These are phyloP conservation scores for Clarias laeviceps DNA, from an alignment of 2,797 vertebrate species.

Conservation along the genomic window DNA sequence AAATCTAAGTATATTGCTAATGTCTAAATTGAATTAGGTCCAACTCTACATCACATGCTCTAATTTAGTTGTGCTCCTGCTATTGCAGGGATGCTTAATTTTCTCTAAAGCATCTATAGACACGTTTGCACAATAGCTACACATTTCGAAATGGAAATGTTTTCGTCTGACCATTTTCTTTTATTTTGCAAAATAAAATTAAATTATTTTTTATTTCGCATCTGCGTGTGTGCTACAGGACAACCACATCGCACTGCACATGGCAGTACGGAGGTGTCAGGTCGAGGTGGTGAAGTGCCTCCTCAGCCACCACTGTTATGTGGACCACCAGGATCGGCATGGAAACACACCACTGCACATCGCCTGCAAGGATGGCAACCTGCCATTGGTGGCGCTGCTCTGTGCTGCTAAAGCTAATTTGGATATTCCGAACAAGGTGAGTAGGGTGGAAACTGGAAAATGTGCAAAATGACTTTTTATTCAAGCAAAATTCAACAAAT, in stretches of 20 bases:
- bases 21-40: not conserved
- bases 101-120: not conserved
- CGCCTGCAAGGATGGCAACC: constrained; percentile 92
- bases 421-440: constrained; percentile 92
- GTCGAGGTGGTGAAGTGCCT: constrained; percentile 91
- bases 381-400: constrained; percentile 83
- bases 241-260: constrained; percentile 90
- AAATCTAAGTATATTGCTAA: not conserved
- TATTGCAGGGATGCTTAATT: not conserved
- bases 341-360: constrained; percentile 93
- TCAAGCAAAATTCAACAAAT: not conserved
- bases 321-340: constrained; percentile 92
- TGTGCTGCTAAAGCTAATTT: constrained; percentile 83
- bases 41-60: not conserved
- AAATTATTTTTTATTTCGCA: constrained; percentile 14
- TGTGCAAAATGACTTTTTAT: not conserved
- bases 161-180: not conserved
- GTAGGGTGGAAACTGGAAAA: not conserved
- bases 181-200: not conserved
- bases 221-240: constrained; percentile 75
- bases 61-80: not conserved
- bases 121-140: not conserved
- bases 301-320: constrained; percentile 78
- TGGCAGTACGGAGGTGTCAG: constrained; percentile 93
- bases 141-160: not conserved